These are phyloP conservation scores for Electrona antarctica DNA, from an alignment of 2,113 vertebrate species.

Conservation along the genomic window DNA sequence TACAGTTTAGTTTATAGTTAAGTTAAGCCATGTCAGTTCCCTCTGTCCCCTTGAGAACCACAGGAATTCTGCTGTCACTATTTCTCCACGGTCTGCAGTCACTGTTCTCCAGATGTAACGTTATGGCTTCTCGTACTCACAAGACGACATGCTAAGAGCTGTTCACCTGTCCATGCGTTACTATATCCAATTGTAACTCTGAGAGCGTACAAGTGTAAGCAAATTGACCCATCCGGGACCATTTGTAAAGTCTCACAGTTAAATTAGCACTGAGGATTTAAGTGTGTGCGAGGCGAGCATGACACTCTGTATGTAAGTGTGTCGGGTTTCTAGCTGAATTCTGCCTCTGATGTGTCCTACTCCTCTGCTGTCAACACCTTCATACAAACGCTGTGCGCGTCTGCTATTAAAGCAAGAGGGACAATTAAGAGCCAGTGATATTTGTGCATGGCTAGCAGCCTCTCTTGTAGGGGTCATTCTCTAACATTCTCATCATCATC, in stretches of 20 bases:
- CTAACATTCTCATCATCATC: constrained; percentile 9
- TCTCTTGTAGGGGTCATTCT: constrained; percentile 40
- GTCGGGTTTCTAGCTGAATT: constrained; percentile 52
- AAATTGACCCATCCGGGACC: no score
- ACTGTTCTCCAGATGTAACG: no score
- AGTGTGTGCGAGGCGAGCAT: constrained; percentile 6
- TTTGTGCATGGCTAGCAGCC: constrained; percentile 38
- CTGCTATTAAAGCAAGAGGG: constrained; percentile 32
- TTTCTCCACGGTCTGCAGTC: no score
- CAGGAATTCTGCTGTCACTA: constrained; percentile 42
- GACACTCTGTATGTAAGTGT: background rate
- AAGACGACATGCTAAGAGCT: constrained; percentile 12
- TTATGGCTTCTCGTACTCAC: background rate
- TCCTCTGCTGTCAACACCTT: constrained; percentile 39
- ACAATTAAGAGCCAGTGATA: constrained; percentile 51
- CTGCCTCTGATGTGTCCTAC: constrained; percentile 11
- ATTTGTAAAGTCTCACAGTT: no score
- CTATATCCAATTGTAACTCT: no score
- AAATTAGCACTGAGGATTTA: background rate
- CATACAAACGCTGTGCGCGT: constrained; percentile 30
- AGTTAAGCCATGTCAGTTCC: constrained; percentile 36
- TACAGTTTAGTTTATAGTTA: constrained; percentile 53
- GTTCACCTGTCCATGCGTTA: background rate
- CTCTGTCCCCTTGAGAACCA: constrained; percentile 49
- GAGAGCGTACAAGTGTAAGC: no score